Percentiles rank a stretch among this genome's conserved stretches.
These are phyloP conservation scores for Brachypalpus laphriformis DNA, from an alignment of 2,888 invertebrate genomes.

Conservation along the genomic window DNA sequence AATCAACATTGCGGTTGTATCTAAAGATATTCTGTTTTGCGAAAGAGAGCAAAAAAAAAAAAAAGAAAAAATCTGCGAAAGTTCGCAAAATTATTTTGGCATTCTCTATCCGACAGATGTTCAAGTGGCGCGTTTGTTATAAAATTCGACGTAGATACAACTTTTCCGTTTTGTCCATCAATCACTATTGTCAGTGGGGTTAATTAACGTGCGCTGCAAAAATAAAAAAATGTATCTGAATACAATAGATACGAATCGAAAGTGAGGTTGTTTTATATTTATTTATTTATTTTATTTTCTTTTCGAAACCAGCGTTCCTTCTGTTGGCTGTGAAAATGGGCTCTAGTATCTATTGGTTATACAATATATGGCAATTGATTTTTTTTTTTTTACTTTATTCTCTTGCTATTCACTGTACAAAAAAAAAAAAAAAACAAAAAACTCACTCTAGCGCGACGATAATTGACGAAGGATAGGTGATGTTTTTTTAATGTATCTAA, in stretches of 20 bases:
- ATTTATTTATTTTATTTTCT: not conserved
- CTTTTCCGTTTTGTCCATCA: not conserved
- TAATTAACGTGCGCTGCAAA: slow-evolving; percentile 12
- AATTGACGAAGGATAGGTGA: not conserved
- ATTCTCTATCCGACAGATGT: not conserved
- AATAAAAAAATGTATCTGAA: slow-evolving; percentile 4
- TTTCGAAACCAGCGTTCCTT: not conserved
- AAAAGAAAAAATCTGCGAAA: not conserved
- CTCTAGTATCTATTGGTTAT: not conserved
- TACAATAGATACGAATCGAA: not conserved
- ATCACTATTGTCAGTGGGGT: slow-evolving; percentile 4
- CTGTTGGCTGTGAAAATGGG: not conserved
- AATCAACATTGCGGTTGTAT: not conserved
- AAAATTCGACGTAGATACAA: not conserved
- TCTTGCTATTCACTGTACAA: not conserved
- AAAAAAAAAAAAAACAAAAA: not conserved
- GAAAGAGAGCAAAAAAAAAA: not conserved
- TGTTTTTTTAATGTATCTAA: not conserved
- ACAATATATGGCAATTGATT: not conserved
- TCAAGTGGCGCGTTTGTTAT: not conserved
- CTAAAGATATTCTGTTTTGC: not conserved
- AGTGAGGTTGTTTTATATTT: not conserved
- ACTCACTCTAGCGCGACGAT: not conserved
- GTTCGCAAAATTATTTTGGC: not conserved
- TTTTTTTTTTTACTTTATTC: not conserved